phyloP scores from a whole-genome alignment of 2,888 invertebrate species.

The Troilus luridus region DNA sequence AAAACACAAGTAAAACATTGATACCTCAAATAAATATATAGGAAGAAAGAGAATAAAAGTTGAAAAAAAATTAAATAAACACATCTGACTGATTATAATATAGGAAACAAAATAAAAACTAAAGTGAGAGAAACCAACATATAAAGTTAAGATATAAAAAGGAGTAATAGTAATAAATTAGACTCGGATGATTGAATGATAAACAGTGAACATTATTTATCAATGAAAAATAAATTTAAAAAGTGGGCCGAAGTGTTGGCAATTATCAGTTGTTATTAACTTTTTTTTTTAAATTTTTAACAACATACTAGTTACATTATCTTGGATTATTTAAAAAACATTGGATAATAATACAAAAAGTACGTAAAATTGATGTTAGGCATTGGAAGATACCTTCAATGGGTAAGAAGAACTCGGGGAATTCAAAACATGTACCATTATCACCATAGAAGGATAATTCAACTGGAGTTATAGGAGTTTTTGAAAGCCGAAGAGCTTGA shows the following conservation, averaged over 20 bases:
- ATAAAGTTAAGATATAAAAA: too few species aligned
- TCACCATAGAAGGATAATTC: not conserved
- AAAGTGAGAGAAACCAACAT: too few species aligned
- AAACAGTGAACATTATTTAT: not conserved
- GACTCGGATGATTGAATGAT: not conserved
- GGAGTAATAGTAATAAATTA: too few species aligned
- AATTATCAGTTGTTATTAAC: not conserved
- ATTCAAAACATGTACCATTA: not conserved
- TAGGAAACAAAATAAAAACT: too few species aligned
- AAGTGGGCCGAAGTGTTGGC: not conserved
- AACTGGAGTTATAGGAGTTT: not conserved
- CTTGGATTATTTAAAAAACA: not conserved
- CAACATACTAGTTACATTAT: not conserved
- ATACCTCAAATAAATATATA: not conserved
- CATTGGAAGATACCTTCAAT: not conserved
- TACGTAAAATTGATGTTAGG: not conserved
- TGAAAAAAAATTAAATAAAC: too few species aligned
- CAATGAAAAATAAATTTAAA: not conserved
- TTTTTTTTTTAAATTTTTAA: not conserved
- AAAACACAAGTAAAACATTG: not conserved
- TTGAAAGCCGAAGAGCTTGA: not conserved
- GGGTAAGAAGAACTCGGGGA: not conserved
- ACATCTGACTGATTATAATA: too few species aligned
- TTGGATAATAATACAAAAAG: not conserved
- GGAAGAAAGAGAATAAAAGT: too few species aligned